Conservation (phyloP, 2,113 vertebrate species). For the Megaleporinus macrocephalus region DNA sequence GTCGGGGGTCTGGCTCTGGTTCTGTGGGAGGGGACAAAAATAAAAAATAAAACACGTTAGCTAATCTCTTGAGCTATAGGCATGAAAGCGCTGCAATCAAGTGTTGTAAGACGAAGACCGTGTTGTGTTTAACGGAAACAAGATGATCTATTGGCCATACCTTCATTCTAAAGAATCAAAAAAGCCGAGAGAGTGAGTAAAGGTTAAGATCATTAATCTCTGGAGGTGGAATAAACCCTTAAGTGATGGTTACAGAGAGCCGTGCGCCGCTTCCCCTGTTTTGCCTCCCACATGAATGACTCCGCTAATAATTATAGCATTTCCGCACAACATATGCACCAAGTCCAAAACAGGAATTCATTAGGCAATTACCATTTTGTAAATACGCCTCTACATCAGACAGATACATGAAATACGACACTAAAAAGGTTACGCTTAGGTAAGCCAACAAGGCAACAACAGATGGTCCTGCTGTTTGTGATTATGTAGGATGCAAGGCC, state of each 20-base stretch:
- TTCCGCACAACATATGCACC: constrained; percentile 72
- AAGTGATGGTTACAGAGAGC: constrained; percentile 32
- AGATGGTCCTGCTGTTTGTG: constrained; percentile 81
- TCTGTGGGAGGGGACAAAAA: constrained; percentile 74
- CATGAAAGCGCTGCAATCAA: constrained; percentile 13
- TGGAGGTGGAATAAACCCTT: constrained; percentile 31
- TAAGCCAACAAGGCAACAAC: constrained; percentile 81
- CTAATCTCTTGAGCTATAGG: not conserved
- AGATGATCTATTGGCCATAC: constrained; percentile 34
- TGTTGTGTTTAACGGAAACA: constrained; percentile 39
- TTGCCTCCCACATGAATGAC: constrained; percentile 58
- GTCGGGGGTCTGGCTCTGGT: constrained; percentile 74
- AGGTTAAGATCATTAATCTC: constrained; percentile 58
- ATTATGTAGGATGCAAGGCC: constrained; percentile 79
- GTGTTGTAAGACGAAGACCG: not conserved
- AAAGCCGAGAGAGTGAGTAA: constrained; percentile 43
- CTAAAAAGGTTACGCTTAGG: constrained; percentile 76
- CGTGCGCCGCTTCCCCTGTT: constrained; percentile 22
- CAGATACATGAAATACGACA: constrained; percentile 76
- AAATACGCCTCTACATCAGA: constrained; percentile 76
- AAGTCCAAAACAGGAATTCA: constrained; percentile 66
- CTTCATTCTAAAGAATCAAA: constrained; percentile 41
- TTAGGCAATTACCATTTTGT: constrained; percentile 79
- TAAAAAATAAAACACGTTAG: constrained; percentile 62
- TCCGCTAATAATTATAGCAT: constrained; percentile 64